These are phyloP conservation scores for Chanos chanos DNA, from an alignment of 2,797 vertebrate genomes.

Conservation along the genomic window DNA sequence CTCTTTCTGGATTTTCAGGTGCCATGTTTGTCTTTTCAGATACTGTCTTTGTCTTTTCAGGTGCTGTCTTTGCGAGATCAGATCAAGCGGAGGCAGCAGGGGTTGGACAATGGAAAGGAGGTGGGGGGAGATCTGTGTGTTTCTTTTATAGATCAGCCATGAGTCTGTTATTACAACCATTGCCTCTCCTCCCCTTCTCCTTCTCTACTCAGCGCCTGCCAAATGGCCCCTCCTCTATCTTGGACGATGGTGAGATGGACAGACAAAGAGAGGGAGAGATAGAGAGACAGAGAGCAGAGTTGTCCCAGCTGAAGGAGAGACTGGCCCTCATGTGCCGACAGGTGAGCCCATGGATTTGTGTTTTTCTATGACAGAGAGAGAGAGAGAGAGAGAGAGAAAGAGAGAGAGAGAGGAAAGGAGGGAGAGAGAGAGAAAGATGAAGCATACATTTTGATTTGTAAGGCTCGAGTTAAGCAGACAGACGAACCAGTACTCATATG, in stretches of 20 bases:
- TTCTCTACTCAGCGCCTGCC: conserved; percentile 62
- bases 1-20: background rate
- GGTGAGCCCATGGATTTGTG: conserved; percentile 59
- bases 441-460: conserved; percentile 19
- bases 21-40: background rate
- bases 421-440: conserved; percentile 8
- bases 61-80: conserved; percentile 71
- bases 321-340: conserved; percentile 87
- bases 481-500: conserved; percentile 2
- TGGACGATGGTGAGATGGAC: conserved; percentile 72
- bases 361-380: background rate
- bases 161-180: background rate
- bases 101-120: conserved; percentile 74
- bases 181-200: conserved; percentile 27
- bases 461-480: conserved; percentile 17
- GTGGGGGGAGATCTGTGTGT: conserved; percentile 51
- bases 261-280: conserved; percentile 77
- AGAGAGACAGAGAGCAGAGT: conserved; percentile 81
- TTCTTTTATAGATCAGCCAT: conserved; percentile 18
- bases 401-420: background rate
- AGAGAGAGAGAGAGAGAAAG: background rate
- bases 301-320: conserved; percentile 85
- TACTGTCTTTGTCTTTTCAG: conserved; percentile 45
- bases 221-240: conserved; percentile 72
- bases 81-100: conserved; percentile 73